These are phyloP conservation scores for Gallinago solitaria DNA, from an alignment of 2,797 vertebrate genomes.

Conservation along the genomic window DNA sequence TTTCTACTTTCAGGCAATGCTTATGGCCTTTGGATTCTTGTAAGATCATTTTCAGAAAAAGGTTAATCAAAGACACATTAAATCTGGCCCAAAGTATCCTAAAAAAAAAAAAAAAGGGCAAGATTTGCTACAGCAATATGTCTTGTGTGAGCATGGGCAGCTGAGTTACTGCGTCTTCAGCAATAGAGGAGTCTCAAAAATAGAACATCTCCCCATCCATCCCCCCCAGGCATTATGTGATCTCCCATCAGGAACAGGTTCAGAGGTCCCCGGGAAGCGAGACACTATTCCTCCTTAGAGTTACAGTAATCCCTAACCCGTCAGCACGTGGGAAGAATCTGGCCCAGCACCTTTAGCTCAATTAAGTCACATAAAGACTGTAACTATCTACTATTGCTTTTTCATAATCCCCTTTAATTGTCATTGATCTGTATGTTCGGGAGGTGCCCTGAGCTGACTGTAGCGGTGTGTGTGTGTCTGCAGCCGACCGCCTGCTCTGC, in stretches of 20 bases:
- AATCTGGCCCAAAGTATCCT: neutral
- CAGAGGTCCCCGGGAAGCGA: neutral
- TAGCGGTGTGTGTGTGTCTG: neutral
- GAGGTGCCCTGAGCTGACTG: constrained; percentile 2
- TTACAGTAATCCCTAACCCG: neutral
- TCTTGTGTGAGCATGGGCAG: neutral
- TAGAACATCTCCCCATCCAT: neutral
- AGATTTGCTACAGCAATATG: neutral
- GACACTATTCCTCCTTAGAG: neutral
- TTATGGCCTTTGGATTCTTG: neutral
- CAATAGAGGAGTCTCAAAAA: neutral
- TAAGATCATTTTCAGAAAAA: neutral
- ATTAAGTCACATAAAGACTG: constrained; percentile 66
- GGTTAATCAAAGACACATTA: neutral
- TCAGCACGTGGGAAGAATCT: neutral
- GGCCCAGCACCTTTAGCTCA: neutral
- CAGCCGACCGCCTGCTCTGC: neutral
- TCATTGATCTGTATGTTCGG: constrained; percentile 59
- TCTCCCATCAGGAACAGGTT: neutral
- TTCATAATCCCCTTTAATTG: constrained; percentile 74
- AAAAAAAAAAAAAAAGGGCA: neutral
- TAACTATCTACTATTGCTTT: constrained; percentile 62
- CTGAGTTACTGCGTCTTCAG: neutral
- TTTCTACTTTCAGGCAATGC: neutral
- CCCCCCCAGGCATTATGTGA: neutral